These are phyloP conservation scores for Battus philenor DNA, from an alignment of 1,140 invertebrate species.

Conservation along the genomic window DNA sequence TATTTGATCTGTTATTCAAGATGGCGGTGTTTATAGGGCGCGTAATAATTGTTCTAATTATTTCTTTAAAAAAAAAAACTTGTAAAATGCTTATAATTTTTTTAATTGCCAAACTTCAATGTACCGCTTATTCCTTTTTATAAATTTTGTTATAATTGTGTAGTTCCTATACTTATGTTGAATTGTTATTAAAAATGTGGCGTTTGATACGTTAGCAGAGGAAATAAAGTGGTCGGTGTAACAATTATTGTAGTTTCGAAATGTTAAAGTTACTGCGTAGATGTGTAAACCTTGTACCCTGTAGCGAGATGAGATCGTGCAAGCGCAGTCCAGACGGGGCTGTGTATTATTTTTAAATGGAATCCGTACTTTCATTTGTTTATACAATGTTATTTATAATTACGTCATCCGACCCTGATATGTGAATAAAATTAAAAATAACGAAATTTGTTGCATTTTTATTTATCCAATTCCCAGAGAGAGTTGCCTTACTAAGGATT, in stretches of 20 bases:
- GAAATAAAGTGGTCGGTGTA: no score
- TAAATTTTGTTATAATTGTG: neutral
- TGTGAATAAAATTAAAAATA: constrained; percentile 59
- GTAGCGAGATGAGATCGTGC: constrained; percentile 7
- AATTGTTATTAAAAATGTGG: no score
- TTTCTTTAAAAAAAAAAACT: neutral
- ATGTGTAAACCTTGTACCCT: constrained; percentile 12
- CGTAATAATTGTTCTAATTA: neutral
- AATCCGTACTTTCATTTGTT: constrained; percentile 47
- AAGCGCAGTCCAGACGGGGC: constrained; percentile 1
- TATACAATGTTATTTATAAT: constrained; percentile 49
- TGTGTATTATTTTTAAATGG: constrained; percentile 44
- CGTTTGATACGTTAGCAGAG: no score
- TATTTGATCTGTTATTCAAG: constrained; percentile 35
- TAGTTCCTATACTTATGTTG: constrained; percentile 5
- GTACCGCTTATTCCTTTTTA: neutral
- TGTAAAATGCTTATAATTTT: no score
- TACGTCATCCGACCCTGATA: constrained; percentile 44
- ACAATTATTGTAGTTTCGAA: constrained; percentile 2
- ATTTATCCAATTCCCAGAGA: no score
- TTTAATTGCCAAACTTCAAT: neutral
- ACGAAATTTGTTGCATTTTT: constrained; percentile 14
- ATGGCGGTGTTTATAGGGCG: constrained; percentile 2
- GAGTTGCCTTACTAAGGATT: no score
- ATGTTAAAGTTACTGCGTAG: constrained; percentile 3